Evolutionary conservation across 53 echinoderm and acorn worm species (phyloP).

Genomic region (Paracentrotus lividus): DNA sequence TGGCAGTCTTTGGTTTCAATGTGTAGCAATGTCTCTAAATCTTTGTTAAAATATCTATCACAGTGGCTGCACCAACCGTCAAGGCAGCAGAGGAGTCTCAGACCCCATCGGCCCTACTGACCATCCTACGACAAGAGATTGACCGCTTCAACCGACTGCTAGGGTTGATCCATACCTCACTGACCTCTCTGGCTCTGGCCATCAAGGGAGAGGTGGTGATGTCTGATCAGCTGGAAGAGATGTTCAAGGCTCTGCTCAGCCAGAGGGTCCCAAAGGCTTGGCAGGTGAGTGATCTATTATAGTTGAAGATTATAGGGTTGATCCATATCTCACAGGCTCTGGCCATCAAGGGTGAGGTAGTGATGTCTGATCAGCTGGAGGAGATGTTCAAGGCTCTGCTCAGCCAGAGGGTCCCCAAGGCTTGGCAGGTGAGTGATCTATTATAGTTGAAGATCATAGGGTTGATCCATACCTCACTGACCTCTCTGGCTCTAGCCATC

Average conservation of each 20-base stretch:
- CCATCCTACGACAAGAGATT: slow-evolving; percentile 91
- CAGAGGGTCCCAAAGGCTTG: slow-evolving; percentile 93
- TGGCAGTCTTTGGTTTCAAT: too few relatives aligned
- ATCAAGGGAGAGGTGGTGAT: slow-evolving; percentile 98
- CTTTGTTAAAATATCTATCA: slow-evolving; percentile 29
- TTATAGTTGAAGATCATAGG: too few relatives aligned
- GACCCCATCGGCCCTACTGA: slow-evolving; percentile 87
- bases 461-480: slow-evolving; percentile 85
- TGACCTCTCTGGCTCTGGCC: slow-evolving; percentile 82
- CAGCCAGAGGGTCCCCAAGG: slow-evolving; percentile 88
- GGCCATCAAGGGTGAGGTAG: slow-evolving; percentile 98
- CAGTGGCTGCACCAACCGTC: slow-evolving; percentile 19
- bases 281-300: slow-evolving; percentile 79
- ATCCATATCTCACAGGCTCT: slow-evolving; percentile 85
- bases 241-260: slow-evolving; percentile 93
- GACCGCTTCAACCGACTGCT: slow-evolving; percentile 94
- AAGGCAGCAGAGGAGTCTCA: slow-evolving; percentile 67
- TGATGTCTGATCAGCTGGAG: slow-evolving; percentile 97
- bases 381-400: slow-evolving; percentile 98
- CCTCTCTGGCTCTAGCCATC: slow-evolving; percentile 84
- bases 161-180: slow-evolving; percentile 83
- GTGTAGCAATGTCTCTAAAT: not conserved
- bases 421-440: slow-evolving; percentile 87
- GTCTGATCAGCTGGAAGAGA: slow-evolving; percentile 97
- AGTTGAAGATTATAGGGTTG: too few relatives aligned